These are phyloP conservation scores for Dinomys branickii DNA, from an alignment of 2,113 vertebrate species.

Conservation along the genomic window DNA sequence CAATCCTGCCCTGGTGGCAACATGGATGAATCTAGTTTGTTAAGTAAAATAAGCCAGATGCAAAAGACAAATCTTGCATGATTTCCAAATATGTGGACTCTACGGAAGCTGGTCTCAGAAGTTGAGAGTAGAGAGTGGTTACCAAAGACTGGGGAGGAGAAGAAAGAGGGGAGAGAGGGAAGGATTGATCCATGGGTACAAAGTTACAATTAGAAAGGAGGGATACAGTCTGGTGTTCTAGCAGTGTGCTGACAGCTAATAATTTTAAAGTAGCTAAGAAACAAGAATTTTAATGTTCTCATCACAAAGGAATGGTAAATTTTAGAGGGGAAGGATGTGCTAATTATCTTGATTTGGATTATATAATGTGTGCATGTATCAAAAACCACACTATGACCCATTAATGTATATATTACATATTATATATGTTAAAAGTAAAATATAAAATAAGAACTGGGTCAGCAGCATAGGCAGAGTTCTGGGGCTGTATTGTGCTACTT, in stretches of 20 bases:
- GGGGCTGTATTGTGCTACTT: not conserved
- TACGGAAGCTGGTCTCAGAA: not conserved
- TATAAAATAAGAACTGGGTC: not conserved
- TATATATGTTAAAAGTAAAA: not conserved
- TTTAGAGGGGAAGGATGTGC: not conserved
- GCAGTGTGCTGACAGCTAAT: not conserved
- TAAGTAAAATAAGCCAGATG: not conserved
- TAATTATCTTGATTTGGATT: not conserved
- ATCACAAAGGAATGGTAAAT: not conserved
- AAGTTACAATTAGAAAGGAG: not conserved
- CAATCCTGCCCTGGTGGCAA: not conserved
- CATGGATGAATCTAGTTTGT: not conserved
- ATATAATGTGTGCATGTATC: not conserved
- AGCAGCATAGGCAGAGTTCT: not conserved
- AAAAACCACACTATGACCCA: not conserved
- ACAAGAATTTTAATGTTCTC: not conserved
- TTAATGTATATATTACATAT: too few species aligned
- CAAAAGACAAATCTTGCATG: not conserved
- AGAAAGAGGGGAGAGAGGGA: not conserved
- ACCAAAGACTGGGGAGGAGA: not conserved
- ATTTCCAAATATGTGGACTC: not conserved
- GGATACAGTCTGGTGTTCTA: not conserved
- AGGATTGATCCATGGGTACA: not conserved
- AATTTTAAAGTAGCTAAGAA: not conserved
- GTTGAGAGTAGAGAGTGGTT: not conserved